Evolutionary conservation across 2,113 vertebrate genomes (phyloP), one percentile per base, ranked within the genome.

Genomic region (Ophiodon elongatus): DNA sequence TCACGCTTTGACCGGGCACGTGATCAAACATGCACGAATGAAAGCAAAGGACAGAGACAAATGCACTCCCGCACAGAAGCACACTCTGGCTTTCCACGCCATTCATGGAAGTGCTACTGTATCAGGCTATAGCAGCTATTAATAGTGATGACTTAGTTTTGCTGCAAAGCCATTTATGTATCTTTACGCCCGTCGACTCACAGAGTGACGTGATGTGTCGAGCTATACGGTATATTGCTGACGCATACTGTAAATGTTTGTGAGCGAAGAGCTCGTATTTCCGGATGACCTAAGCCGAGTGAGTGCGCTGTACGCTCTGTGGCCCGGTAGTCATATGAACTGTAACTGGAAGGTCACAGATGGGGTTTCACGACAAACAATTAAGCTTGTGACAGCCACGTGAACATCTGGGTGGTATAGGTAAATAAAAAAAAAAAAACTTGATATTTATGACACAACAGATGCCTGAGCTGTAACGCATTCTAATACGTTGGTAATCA

Each of bases 21-120:
- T 92, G 91, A 86, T 79, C 72, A 29, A 59, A 59, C 25, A 4
- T 59, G 56, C 56, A 29, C 56, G 27, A 59, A 79, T 80, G 73
- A 83, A 87, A 83, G 63, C 43, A 37, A 76, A 82, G 69, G 50
- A 56, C 84, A 52, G 68, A 87, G 76, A 85, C 68, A 76, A 83
- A 79, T 63, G 71, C 79, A 35, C 54, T 64, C 64, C 69, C 74
- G 6, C 73, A 82, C 59, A 57, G 76, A 76, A 41, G 47, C 65
- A 64, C 81, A 66, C 88, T 43, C 23, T 23, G 76, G 85, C 81
- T 87, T 92, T 89, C 91, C 91, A 87, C 47, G 65, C 74, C 92
- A 92, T 93, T 92, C 90, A 91, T 92, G 90, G 88, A 82, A 80
- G 80, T 85, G 79, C 84, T 78, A 88, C 86, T 83, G 83, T 76